Conservation (phyloP, 2,888 invertebrate genomes). For the Teleiodes luculella region DNA sequence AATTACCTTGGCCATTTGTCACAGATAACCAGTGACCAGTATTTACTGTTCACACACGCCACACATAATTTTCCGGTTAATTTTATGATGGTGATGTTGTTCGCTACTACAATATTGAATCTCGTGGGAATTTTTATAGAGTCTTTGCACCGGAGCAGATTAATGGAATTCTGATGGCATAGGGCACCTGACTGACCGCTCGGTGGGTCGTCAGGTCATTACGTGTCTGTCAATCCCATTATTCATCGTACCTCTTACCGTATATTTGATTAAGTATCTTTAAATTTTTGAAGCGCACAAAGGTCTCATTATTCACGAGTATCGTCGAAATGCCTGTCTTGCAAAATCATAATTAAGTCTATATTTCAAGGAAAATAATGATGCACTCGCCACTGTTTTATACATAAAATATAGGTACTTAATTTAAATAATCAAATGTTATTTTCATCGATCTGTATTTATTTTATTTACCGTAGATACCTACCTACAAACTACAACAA, state of each 20-base stretch:
- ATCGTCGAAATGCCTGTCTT: slow-evolving; percentile 3
- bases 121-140: slow-evolving; percentile 34
- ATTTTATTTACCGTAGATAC: no score
- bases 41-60: slow-evolving; percentile 21
- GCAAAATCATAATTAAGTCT: background rate
- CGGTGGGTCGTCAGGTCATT: slow-evolving; percentile 40
- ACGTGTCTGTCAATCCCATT: slow-evolving; percentile 40
- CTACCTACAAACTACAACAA: no score
- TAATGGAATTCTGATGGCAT: slow-evolving; percentile 43
- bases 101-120: background rate
- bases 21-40: slow-evolving; percentile 24
- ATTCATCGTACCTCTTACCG: slow-evolving; percentile 22
- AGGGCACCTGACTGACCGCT: slow-evolving; percentile 32
- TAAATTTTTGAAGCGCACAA: slow-evolving; percentile 2
- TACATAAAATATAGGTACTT: no score
- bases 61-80: slow-evolving; percentile 37
- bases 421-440: no score
- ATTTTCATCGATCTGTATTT: no score
- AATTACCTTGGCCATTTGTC: slow-evolving; percentile 33
- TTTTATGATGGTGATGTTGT: slow-evolving; percentile 17
- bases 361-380: no score
- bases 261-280: slow-evolving; percentile 10
- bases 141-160: slow-evolving; percentile 28
- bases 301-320: slow-evolving; percentile 5
- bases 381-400: background rate